Percentiles rank a stretch among this genome's conserved stretches.
Evolutionary conservation across 2,888 invertebrate species (phyloP).

Genomic region (Leptopilina syphax): DNA sequence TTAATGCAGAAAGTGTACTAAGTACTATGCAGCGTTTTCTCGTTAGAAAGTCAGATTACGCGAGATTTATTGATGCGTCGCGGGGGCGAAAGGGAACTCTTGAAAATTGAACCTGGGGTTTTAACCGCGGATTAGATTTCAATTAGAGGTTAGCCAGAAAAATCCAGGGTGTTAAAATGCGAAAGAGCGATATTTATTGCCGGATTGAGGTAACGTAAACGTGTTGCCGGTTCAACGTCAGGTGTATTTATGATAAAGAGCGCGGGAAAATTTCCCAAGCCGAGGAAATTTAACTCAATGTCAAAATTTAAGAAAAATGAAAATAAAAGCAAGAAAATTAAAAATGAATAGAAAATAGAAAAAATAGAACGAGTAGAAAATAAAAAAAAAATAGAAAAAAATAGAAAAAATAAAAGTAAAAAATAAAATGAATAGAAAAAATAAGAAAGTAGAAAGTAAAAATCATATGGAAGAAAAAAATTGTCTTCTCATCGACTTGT

Average conservation of each 20-base stretch:
- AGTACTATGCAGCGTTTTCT: neutral
- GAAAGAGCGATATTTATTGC: constrained; percentile 67
- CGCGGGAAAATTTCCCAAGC: neutral
- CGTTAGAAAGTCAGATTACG: constrained; percentile 47
- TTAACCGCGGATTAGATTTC: constrained; percentile 71
- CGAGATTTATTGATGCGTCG: constrained; percentile 67
- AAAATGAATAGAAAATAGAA: no score
- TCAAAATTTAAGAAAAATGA: neutral
- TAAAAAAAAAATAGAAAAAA: no score
- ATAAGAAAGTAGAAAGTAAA: neutral
- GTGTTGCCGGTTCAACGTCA: constrained; percentile 30
- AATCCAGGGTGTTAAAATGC: constrained; percentile 60
- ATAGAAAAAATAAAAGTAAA: no score
- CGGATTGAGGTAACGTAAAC: constrained; percentile 21
- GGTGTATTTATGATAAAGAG: neutral
- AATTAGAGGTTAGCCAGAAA: constrained; percentile 65
- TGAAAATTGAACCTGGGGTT: constrained; percentile 60
- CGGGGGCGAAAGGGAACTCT: constrained; percentile 51
- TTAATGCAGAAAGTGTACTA: no score
- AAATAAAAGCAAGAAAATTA: no score
- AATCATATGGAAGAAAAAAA: neutral
- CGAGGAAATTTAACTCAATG: neutral
- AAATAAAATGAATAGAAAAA: no score
- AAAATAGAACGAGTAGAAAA: no score
- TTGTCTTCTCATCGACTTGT: no score